Percentiles rank a stretch among this genome's conserved stretches.
phyloP scores from a whole-genome alignment of 2,113 vertebrate species.

The Pseudorectes ferrugineus region DNA sequence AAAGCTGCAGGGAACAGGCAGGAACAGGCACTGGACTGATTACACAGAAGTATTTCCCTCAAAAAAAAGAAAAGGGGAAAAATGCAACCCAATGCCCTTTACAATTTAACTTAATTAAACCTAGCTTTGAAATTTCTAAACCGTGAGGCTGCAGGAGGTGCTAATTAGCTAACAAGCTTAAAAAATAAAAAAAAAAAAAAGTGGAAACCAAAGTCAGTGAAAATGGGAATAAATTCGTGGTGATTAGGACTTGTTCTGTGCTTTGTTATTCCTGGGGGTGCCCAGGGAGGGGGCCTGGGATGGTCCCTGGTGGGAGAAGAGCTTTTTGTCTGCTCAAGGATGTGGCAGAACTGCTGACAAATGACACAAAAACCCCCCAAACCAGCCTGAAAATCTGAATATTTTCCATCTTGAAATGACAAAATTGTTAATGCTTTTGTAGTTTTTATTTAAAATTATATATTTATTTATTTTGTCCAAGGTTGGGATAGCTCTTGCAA shows the following conservation, averaged over 20 bases:
- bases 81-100: not conserved
- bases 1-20: not conserved
- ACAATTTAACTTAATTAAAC: slow-evolving; percentile 29
- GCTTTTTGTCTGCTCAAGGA: not conserved
- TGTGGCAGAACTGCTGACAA: rapidly evolving
- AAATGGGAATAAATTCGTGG: not conserved
- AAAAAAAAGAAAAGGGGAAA: not conserved
- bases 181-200: not conserved
- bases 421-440: not conserved
- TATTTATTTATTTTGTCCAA: not conserved
- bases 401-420: not conserved
- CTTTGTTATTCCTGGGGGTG: not conserved
- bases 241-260: not conserved
- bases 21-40: not conserved
- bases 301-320: not conserved
- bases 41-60: not conserved
- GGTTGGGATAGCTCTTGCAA: too few species aligned
- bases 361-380: not conserved
- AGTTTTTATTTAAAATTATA: not conserved
- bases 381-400: not conserved
- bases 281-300: rapidly evolving
- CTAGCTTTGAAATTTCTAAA: slow-evolving; percentile 12
- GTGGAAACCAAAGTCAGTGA: not conserved
- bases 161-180: not conserved
- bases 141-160: not conserved